These are phyloP conservation scores for Coregonus sp. DNA, from an alignment of 2,797 vertebrate species.

Conservation along the genomic window DNA sequence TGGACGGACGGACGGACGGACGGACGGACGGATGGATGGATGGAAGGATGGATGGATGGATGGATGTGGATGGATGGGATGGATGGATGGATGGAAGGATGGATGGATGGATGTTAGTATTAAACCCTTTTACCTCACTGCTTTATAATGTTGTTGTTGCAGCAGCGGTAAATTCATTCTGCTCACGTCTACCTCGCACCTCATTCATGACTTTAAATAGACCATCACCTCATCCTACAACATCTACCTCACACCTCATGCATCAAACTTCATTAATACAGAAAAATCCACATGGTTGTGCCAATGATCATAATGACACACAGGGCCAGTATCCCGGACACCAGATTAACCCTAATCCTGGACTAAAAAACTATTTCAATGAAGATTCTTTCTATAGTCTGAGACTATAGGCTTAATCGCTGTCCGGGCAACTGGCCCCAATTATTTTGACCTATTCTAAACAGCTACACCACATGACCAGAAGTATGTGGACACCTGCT, in stretches of 20 bases:
- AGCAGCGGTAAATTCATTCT: slow-evolving; percentile 4
- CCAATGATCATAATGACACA: background rate
- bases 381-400: too few species aligned
- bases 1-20: slow-evolving; percentile 10
- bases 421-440: too few species aligned
- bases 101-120: background rate
- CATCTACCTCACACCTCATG: background rate
- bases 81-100: too few species aligned
- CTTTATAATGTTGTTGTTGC: background rate
- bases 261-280: background rate
- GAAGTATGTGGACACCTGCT: too few species aligned
- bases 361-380: too few species aligned
- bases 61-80: too few species aligned
- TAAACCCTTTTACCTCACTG: background rate
- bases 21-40: too few species aligned
- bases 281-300: background rate
- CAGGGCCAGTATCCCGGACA: background rate
- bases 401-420: too few species aligned
- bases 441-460: too few species aligned
- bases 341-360: too few species aligned
- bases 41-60: too few species aligned
- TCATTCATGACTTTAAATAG: background rate
- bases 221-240: background rate
- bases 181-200: background rate
- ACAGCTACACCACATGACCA: too few species aligned